These are phyloP conservation scores for Pygathrix nemaeus DNA, from an alignment of 2,113 vertebrate species.

Conservation along the genomic window DNA sequence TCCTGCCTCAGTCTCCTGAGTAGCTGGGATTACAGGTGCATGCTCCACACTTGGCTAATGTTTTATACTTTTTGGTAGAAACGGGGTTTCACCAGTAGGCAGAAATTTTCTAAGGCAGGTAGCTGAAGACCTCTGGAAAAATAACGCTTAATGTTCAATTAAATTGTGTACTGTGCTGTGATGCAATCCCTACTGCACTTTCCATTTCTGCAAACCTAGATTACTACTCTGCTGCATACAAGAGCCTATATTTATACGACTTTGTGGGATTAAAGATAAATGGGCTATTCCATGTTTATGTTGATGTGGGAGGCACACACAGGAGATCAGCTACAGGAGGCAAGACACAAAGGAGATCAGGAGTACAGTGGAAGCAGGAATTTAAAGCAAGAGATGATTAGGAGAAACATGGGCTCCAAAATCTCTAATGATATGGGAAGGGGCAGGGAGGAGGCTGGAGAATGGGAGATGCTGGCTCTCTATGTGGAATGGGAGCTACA, in stretches of 20 bases:
- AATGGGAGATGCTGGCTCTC: neutral
- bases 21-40: too few relatives aligned
- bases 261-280: neutral
- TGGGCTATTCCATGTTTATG: neutral
- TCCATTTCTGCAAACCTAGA: neutral
- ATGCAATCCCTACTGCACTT: neutral
- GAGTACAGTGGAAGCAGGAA: neutral
- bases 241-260: neutral
- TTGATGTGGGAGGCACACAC: neutral
- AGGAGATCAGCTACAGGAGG: neutral
- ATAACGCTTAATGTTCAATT: neutral
- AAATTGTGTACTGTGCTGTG: neutral
- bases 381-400: neutral
- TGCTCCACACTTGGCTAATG: too few relatives aligned
- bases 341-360: neutral
- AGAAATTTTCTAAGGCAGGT: neutral
- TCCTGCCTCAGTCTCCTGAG: too few relatives aligned
- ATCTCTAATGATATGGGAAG: neutral
- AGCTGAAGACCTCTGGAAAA: neutral
- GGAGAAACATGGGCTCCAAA: neutral
- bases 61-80: too few relatives aligned
- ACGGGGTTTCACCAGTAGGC: too few relatives aligned
- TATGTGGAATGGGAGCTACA: accelerated
- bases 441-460: too few relatives aligned
- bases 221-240: neutral